Conservation (phyloP, 2,113 vertebrate genomes). For the Agapornis roseicollis region DNA sequence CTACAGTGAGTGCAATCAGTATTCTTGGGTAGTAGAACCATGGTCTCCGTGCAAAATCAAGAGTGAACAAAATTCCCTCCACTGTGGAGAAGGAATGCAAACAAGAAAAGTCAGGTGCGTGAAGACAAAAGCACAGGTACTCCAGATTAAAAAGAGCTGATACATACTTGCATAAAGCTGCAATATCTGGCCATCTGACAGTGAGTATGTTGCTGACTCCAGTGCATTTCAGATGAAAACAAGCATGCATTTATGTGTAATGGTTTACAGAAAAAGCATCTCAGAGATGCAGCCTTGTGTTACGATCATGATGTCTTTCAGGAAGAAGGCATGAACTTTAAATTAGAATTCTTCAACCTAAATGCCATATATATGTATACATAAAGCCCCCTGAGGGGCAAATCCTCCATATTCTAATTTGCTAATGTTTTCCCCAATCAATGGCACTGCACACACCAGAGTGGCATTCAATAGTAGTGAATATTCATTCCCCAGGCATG, state of each 20-base stretch:
- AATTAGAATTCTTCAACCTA: constrained; percentile 31
- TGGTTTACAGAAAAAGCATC: background rate
- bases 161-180: background rate
- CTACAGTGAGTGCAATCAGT: constrained; percentile 84
- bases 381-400: background rate
- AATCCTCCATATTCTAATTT: constrained; percentile 7
- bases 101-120: constrained; percentile 91
- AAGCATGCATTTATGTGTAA: background rate
- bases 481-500: background rate
- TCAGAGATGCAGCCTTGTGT: background rate
- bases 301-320: background rate
- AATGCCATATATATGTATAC: constrained; percentile 6
- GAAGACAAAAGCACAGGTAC: constrained; percentile 10
- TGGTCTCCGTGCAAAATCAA: constrained; percentile 95
- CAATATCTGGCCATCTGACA: background rate
- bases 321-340: background rate
- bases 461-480: background rate
- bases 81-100: constrained; percentile 91
- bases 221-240: background rate
- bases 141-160: background rate
- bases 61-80: constrained; percentile 81
- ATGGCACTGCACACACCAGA: background rate
- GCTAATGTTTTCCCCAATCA: constrained; percentile 2
- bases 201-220: background rate
- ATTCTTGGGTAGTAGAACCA: constrained; percentile 85